Evolutionary conservation across 1,140 invertebrate species (phyloP).

Genomic region (Saccostrea cuccullata): DNA sequence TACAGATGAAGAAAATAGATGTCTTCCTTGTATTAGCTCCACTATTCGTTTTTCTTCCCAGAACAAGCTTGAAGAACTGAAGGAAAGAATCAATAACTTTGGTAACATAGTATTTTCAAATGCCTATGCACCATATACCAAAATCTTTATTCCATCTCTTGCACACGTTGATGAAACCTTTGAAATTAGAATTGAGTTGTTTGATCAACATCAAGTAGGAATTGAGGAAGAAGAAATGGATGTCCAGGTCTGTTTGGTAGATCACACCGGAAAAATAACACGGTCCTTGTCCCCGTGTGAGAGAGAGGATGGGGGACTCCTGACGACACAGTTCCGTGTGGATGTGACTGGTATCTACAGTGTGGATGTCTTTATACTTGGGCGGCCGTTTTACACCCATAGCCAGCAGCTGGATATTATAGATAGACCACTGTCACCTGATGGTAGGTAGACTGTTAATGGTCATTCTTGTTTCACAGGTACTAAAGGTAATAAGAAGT

Average conservation of each 20-base stretch:
- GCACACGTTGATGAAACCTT: not conserved
- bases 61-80: not conserved
- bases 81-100: not conserved
- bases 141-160: not conserved
- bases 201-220: not conserved
- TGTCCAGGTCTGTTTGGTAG: conserved; percentile 3
- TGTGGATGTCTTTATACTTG: conserved; percentile 10
- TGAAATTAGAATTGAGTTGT: conserved; percentile 4
- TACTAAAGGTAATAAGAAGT: no score
- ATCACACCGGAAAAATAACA: not conserved
- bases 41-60: not conserved
- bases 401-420: not conserved
- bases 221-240: conserved; percentile 17
- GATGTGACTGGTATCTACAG: not conserved
- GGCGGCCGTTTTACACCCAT: conserved; percentile 2
- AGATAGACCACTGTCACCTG: not conserved
- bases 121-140: conserved; percentile 29
- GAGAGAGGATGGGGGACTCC: not conserved
- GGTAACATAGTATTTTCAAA: not conserved
- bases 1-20: not conserved
- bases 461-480: no score
- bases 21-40: not conserved
- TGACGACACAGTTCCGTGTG: not conserved
- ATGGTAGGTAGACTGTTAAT: not conserved
- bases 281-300: not conserved